Conservation (phyloP, 2,113 vertebrate species). For the Hemichromis elongatus region DNA sequence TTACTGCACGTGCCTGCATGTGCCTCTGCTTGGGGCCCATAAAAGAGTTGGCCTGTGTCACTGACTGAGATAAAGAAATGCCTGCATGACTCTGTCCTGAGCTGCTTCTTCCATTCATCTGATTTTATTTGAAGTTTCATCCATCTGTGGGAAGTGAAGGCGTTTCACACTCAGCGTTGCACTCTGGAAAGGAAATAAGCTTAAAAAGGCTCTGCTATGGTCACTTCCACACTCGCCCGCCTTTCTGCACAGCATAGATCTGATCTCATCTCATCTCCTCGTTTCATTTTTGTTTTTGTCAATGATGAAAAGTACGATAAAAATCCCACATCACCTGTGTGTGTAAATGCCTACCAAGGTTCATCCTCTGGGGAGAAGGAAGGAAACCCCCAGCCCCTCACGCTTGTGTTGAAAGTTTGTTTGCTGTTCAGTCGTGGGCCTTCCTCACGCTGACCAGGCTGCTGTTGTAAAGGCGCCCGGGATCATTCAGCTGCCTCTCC, state of each 20-base stretch:
- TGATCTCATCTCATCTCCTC: not conserved
- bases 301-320: not conserved
- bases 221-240: not conserved
- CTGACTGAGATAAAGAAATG: constrained; percentile 75
- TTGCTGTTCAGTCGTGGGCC: too few species aligned
- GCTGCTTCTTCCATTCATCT: not conserved
- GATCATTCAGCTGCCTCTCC: too few species aligned
- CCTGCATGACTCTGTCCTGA: constrained; percentile 50
- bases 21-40: constrained; percentile 84
- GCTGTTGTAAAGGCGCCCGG: too few species aligned
- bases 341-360: not conserved
- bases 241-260: not conserved
- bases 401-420: not conserved
- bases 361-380: not conserved
- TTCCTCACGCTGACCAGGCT: too few species aligned
- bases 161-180: not conserved
- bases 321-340: not conserved
- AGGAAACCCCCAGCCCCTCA: not conserved
- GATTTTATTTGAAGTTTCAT: not conserved
- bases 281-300: not conserved
- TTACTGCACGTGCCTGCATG: constrained; percentile 91
- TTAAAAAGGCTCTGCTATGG: not conserved
- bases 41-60: constrained; percentile 78
- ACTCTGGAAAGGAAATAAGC: not conserved
- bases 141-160: not conserved